Conservation (phyloP, 2,888 invertebrate species). For the Synergus gifuensis region DNA sequence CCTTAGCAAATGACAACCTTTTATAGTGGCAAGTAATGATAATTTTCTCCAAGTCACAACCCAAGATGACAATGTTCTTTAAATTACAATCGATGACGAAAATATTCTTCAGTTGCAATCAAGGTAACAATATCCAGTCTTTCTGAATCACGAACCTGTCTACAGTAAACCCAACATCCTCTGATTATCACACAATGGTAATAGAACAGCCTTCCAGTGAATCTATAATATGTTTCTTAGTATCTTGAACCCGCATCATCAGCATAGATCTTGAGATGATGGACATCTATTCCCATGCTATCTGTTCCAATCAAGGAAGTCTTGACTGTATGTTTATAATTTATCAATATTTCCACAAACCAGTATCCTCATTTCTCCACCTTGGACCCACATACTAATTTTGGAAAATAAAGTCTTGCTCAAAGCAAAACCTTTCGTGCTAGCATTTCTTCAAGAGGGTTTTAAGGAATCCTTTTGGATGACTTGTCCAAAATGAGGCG, state of each 20-base stretch:
- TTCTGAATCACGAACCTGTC: constrained; percentile 25
- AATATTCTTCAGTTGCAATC: background rate
- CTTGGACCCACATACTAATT: background rate
- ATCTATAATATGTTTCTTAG: constrained; percentile 1
- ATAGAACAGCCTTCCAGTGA: background rate
- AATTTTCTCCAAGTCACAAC: no score
- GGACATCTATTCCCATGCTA: background rate
- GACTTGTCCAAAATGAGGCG: background rate
- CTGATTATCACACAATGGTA: constrained; percentile 17
- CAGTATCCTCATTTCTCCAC: no score
- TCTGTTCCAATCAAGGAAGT: background rate
- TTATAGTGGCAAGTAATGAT: background rate
- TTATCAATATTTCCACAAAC: background rate
- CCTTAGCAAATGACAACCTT: background rate
- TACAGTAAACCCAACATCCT: background rate
- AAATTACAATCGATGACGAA: background rate
- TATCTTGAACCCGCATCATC: constrained; percentile 9
- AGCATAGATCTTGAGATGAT: background rate
- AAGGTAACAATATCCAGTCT: background rate
- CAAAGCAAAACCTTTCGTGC: background rate
- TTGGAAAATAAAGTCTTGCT: background rate
- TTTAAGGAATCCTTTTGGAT: background rate
- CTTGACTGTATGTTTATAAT: background rate
- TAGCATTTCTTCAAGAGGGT: background rate
- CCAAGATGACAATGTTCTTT: background rate